These are phyloP conservation scores for Enoplolaimus lenunculus DNA, from an alignment of 2,888 invertebrate genomes.

Conservation along the genomic window DNA sequence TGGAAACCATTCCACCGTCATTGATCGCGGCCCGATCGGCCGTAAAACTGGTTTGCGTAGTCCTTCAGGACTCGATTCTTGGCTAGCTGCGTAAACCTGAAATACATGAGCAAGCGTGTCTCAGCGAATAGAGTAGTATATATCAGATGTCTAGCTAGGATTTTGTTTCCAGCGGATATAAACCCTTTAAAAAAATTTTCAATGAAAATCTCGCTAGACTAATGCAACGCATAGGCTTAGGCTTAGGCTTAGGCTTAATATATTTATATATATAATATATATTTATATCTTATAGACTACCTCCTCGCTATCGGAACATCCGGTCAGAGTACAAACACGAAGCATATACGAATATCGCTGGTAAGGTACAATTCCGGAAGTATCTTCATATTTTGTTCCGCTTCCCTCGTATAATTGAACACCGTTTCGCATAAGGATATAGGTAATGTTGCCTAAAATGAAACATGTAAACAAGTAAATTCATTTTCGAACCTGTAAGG, in stretches of 20 bases:
- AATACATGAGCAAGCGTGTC: neutral
- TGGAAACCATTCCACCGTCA: neutral
- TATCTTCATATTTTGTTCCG: neutral
- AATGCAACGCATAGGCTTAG: too few species aligned
- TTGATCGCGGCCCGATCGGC: neutral
- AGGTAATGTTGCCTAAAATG: neutral
- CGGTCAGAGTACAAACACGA: neutral
- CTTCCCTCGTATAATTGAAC: neutral
- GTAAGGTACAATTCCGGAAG: neutral
- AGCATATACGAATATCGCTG: neutral
- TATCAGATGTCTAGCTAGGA: too few species aligned
- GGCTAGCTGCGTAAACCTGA: neutral
- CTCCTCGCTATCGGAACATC: neutral
- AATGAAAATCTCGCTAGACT: too few species aligned
- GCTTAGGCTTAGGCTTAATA: too few species aligned
- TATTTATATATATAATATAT: too few species aligned
- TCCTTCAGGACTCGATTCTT: neutral
- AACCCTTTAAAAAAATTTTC: too few species aligned
- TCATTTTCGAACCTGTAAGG: too few species aligned
- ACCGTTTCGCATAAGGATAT: neutral
- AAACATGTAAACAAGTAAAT: too few species aligned
- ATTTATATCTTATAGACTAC: too few species aligned
- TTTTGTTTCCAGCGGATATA: too few species aligned
- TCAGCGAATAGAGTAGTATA: too few species aligned
- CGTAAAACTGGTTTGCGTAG: neutral